A percentile compares a stretch with the other conserved stretches of the same genome.
Conservation (phyloP, 2,113 vertebrate genomes). For the Pungitius pungitius region DNA sequence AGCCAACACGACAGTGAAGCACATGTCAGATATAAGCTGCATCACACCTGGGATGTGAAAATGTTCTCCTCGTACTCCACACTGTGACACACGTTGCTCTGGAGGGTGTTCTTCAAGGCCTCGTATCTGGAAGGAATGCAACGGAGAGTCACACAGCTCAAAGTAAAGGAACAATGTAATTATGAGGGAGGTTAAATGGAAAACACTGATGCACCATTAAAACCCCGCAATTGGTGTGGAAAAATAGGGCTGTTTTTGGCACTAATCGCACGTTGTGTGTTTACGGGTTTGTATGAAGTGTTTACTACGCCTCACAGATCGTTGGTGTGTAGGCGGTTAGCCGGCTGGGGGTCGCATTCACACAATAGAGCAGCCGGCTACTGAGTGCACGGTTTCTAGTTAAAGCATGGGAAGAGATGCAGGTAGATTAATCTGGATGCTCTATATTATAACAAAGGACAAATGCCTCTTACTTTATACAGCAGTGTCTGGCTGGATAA, state of each 20-base stretch:
- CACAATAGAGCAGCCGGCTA: background rate
- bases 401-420: background rate
- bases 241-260: background rate
- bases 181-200: background rate
- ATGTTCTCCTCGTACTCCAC: constrained; percentile 74
- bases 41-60: constrained; percentile 79
- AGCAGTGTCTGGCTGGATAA: constrained; percentile 14
- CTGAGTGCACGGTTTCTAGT: background rate
- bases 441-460: constrained; percentile 2
- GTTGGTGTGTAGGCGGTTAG: no score
- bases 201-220: background rate
- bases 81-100: constrained; percentile 55
- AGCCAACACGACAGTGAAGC: constrained; percentile 6
- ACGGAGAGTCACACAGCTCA: background rate
- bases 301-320: no score
- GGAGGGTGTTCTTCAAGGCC: constrained; percentile 64
- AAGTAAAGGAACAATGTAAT: background rate
- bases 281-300: no score
- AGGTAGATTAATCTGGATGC: background rate
- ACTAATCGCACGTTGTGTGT: no score
- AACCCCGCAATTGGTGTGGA: background rate
- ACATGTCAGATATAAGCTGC: constrained; percentile 27
- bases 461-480: background rate
- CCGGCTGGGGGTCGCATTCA: background rate
- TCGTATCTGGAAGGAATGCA: constrained; percentile 62